Evolutionary conservation across 37 sponge, comb jelly and placozoan species (phyloP).

Genomic region (Petrosia ficiformis): DNA sequence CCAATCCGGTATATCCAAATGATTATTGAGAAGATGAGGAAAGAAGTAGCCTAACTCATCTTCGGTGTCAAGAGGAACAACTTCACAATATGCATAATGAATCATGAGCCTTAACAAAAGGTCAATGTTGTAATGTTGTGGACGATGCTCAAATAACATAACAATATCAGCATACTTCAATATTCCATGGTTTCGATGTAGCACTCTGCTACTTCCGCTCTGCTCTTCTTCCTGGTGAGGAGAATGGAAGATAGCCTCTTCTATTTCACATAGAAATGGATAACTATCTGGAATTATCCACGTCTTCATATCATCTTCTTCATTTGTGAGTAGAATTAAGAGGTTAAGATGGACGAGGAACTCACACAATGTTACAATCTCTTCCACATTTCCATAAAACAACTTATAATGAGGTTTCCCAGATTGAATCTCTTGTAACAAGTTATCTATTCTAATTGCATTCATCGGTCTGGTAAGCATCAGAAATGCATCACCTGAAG

Average conservation of each 20-base stretch:
- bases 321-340: not conserved
- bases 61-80: not conserved
- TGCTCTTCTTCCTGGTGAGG: too few relatives aligned
- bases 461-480: too few relatives aligned
- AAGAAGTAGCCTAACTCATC: not conserved
- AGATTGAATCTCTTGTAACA: not conserved
- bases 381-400: not conserved
- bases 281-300: not conserved
- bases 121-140: not conserved
- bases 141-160: not conserved
- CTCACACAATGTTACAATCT: not conserved
- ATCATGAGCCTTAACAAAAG: not conserved
- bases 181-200: not conserved
- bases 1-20: too few relatives aligned
- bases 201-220: not conserved
- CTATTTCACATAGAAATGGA: not conserved
- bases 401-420: not conserved
- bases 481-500: too few relatives aligned
- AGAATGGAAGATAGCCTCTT: not conserved
- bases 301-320: not conserved
- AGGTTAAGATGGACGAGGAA: not conserved
- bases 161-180: not conserved
- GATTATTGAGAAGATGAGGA: slow-evolving; percentile 5
- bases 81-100: slow-evolving; percentile 2
- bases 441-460: not conserved